phyloP scores from a whole-genome alignment of 2,888 invertebrate genomes.

The Lysandra coridon region DNA sequence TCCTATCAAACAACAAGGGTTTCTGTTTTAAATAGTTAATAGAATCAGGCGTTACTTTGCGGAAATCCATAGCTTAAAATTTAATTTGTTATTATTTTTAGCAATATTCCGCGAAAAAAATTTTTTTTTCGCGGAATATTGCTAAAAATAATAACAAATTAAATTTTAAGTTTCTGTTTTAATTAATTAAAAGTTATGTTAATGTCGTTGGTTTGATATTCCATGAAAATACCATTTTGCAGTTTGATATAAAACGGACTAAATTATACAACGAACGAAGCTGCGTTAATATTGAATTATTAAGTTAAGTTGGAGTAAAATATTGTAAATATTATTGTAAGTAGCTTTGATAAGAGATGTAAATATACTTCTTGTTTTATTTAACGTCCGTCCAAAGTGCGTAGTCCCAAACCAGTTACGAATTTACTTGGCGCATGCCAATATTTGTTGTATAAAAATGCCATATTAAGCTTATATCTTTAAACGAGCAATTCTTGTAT shows the following conservation, averaged over 20 bases:
- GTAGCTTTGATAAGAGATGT: background rate
- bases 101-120: too few species aligned
- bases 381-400: background rate
- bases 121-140: too few species aligned
- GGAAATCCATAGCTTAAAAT: too few species aligned
- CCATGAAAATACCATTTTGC: background rate
- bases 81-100: too few species aligned
- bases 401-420: background rate
- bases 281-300: too few species aligned
- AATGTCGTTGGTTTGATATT: background rate
- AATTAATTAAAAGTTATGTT: background rate
- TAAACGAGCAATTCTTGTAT: too few species aligned
- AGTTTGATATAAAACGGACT: background rate
- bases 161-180: too few species aligned
- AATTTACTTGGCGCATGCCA: background rate
- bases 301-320: too few species aligned
- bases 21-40: too few species aligned
- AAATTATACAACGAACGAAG: background rate
- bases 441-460: background rate
- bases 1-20: too few species aligned
- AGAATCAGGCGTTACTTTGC: too few species aligned
- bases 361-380: background rate
- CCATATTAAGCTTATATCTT: background rate
- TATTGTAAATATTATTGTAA: slow-evolving; percentile 10
- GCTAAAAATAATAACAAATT: too few species aligned